Percentiles rank a stretch among this genome's conserved stretches.
Conservation (phyloP, 2,888 invertebrate species). For the Lochmaea crataegi region DNA sequence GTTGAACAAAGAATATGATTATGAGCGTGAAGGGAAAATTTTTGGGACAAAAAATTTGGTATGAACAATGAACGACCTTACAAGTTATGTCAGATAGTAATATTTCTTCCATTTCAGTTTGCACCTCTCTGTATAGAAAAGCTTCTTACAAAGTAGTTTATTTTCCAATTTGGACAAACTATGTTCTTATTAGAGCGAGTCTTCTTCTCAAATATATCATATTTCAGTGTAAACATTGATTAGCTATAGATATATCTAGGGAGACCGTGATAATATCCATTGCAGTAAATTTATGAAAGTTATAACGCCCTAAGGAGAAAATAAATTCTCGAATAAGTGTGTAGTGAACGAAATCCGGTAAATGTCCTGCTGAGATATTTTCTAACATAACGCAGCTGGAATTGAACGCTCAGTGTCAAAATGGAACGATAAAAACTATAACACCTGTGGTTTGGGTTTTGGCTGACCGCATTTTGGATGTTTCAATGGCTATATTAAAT, state of each 20-base stretch:
- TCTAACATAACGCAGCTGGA: constrained; percentile 29
- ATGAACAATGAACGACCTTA: no score
- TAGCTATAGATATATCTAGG: constrained; percentile 22
- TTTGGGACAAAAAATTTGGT: no score
- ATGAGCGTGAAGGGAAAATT: no score
- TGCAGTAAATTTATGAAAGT: constrained; percentile 25
- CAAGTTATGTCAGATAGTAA: no score
- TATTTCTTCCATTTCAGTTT: no score
- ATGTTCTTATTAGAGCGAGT: no score
- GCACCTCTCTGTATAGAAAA: no score
- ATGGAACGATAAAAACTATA: constrained; percentile 5
- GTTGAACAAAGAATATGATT: no score
- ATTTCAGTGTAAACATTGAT: constrained; percentile 16
- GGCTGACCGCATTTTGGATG: neutral
- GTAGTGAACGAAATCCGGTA: constrained; percentile 18
- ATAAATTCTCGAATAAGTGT: constrained; percentile 28
- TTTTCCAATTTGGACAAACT: no score
- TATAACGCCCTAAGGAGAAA: constrained; percentile 28
- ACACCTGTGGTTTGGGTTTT: constrained; percentile 3
- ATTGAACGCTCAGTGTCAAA: constrained; percentile 3
- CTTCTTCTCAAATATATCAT: neutral
- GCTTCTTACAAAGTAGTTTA: no score
- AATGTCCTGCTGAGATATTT: constrained; percentile 33
- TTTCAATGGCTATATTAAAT: neutral
- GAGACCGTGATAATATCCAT: constrained; percentile 20